Base-by-base conservation (phyloP, 2,888 invertebrate species). In the Trichopoda pennipes region DNA sequence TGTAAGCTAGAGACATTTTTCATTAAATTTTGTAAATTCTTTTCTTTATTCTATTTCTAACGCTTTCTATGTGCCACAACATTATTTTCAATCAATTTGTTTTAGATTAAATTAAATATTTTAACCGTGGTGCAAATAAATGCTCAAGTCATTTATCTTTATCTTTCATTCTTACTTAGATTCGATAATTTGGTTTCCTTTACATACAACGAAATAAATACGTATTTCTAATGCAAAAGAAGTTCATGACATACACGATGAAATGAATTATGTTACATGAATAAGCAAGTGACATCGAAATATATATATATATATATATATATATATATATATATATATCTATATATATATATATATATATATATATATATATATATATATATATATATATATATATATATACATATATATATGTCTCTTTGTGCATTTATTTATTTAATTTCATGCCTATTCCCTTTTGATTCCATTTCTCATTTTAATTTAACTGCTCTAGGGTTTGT, bases 71-170 rank as follows among this genome's bases (percentile, higher is more conserved):
- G 66, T 10, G 21, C 44, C 60, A 76, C 58, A 77, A 69, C 69
- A 81, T 81, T 81, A 69, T 77, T 74, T 77, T 77, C 73, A 74
- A 74, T 74, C 69, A 81, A 78, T 81, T 81, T 74, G 53, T 60
- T 73, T 32, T 63, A 69, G 35, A 63, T 32, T 63, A 19, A 72
- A 74, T 76, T 70, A 58, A 58, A 66, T 35, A 53, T 16, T 74
- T 58, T 56, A 17, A 28, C 16, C 6, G 61, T 51, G 51, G 23
- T 23, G 35, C 47, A 49, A 49, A 32, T 19, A 38, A 28, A 53
- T 53, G 7, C 16, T 12, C 21, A 8, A 60, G 23, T 64, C 77
- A 74, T 77, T 78, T 74, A 74, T 81, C 81, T 74, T 74, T 64
- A 77, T 81, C 77, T 74, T 28, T 49, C 70, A 55, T 10, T 60